Evolutionary conservation across 30 jellyfish, hydroid and myxozoan species (phyloP).

Genomic region (Rhopilema esculentum): DNA sequence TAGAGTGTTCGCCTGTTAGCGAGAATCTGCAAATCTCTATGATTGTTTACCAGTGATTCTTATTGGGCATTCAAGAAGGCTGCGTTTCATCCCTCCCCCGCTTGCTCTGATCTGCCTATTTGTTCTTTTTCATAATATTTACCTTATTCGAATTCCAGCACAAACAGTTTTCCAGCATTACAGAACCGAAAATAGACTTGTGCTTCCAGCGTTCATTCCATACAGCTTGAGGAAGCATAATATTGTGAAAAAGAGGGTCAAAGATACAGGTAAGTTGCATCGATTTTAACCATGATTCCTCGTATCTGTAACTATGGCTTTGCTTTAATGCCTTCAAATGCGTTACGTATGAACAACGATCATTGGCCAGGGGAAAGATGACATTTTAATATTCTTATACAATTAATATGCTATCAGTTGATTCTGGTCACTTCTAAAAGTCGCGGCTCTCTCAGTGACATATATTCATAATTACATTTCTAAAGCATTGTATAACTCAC

Average conservation of each 20-base stretch:
- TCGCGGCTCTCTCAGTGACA: too few relatives aligned
- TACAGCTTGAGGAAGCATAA: too few relatives aligned
- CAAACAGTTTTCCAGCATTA: background rate
- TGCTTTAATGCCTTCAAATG: background rate
- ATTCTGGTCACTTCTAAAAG: too few relatives aligned
- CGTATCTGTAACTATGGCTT: background rate
- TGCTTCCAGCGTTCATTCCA: too few relatives aligned
- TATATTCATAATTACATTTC: too few relatives aligned
- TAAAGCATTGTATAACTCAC: too few relatives aligned
- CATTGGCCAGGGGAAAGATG: too few relatives aligned
- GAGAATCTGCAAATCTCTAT: conserved; percentile 12
- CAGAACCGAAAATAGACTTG: too few relatives aligned
- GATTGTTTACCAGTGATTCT: background rate
- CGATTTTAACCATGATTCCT: background rate
- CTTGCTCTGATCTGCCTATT: background rate
- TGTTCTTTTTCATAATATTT: conserved; percentile 13
- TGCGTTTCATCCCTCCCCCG: background rate
- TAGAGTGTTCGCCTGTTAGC: background rate
- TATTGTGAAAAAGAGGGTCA: too few relatives aligned
- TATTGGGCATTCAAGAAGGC: background rate
- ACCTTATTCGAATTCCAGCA: background rate
- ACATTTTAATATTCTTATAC: too few relatives aligned
- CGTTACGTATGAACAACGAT: background rate
- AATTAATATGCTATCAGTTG: too few relatives aligned
- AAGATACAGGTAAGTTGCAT: background rate